Evolutionary conservation across 35 echinoderm and acorn worm species (phyloP).

Genomic region (Eucidaris tribuloides): DNA sequence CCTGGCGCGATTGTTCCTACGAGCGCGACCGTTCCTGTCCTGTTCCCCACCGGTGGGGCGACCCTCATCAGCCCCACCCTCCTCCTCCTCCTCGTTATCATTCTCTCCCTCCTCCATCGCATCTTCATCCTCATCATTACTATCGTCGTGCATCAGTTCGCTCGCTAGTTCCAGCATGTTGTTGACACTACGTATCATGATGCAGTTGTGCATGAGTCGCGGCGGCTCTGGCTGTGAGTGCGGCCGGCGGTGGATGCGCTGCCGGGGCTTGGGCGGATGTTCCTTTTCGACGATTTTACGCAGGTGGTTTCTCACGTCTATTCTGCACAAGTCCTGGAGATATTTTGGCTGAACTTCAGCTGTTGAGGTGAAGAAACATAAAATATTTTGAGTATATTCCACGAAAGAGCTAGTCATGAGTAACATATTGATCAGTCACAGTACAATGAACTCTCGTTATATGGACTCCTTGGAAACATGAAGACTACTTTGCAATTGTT

Average conservation of each 20-base stretch:
- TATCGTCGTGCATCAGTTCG: conserved; percentile 79
- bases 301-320: conserved; percentile 74
- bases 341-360: conserved; percentile 71
- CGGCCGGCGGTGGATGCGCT: conserved; percentile 24
- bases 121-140: conserved; percentile 53
- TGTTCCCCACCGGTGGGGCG: neutral
- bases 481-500: too few species aligned
- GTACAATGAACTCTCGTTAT: too few species aligned
- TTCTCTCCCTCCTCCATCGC: conserved; percentile 37
- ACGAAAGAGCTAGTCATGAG: too few species aligned
- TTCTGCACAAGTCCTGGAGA: conserved; percentile 77
- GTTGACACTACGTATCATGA: conserved; percentile 96
- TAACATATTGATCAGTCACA: too few species aligned
- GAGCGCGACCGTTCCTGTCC: neutral
- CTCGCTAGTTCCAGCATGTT: conserved; percentile 98
- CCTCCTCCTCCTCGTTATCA: neutral
- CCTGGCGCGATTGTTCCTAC: neutral
- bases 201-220: conserved; percentile 64
- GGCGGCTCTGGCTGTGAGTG: neutral
- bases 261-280: conserved; percentile 60
- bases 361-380: conserved; percentile 26
- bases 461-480: too few species aligned
- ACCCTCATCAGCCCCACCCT: neutral
- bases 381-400: too few species aligned
- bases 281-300: conserved; percentile 82